These are phyloP conservation scores for Wasmannia auropunctata DNA, from an alignment of 1,140 invertebrate species.

Conservation along the genomic window DNA sequence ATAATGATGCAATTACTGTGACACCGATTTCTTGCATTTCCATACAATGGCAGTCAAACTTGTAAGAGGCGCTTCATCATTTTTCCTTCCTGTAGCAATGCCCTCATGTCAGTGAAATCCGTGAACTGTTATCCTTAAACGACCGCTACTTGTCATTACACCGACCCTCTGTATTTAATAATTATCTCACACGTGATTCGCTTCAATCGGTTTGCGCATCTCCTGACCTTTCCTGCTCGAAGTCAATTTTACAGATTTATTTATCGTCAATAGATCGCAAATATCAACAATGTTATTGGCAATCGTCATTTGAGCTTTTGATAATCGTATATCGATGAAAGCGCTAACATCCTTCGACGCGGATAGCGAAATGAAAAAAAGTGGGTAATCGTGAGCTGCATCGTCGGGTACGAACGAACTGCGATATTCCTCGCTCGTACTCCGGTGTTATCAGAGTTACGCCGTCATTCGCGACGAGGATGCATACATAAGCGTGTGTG, in stretches of 20 bases:
- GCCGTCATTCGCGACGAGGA: conserved; percentile 11
- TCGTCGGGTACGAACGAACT: neutral
- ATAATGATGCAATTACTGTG: conserved; percentile 27
- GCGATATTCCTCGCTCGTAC: neutral
- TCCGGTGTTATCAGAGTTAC: conserved; percentile 48
- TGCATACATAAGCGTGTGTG: conserved; percentile 1
- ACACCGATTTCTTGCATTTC: conserved; percentile 44
- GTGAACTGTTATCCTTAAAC: neutral
- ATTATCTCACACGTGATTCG: neutral
- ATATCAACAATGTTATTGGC: neutral
- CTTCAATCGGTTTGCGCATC: neutral
- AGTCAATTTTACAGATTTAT: neutral
- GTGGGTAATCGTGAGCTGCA: neutral
- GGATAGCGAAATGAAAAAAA: neutral
- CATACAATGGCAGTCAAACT: conserved; percentile 44
- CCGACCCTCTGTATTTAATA: neutral
- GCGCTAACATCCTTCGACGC: neutral
- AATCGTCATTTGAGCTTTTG: neutral
- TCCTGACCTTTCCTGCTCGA: neutral
- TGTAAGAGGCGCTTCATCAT: conserved; percentile 3
- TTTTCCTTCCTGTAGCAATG: conserved; percentile 37
- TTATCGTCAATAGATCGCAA: neutral
- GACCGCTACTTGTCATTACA: neutral
- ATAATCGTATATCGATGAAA: neutral
- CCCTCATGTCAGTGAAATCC: conserved; percentile 7